phyloP scores from a whole-genome alignment of 2,797 vertebrate genomes.

The Tokudaia tokunoshimensis region DNA sequence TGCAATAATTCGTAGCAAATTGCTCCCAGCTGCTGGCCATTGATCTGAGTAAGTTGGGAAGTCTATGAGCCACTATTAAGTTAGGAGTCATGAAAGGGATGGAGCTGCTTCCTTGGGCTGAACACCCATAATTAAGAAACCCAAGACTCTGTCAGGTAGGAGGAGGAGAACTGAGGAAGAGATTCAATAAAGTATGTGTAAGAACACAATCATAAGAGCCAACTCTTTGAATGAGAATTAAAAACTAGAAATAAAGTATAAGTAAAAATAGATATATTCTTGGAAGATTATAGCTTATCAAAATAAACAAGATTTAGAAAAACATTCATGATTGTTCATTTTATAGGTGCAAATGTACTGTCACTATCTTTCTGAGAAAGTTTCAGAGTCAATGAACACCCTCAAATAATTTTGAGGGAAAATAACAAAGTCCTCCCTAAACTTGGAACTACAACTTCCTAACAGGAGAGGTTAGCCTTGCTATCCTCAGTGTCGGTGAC shows the following conservation, averaged over 20 bases:
- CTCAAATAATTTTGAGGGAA: background rate
- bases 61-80: background rate
- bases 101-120: background rate
- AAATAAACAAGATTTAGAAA: background rate
- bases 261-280: background rate
- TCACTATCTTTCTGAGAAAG: background rate
- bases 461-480: fast-evolving
- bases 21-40: background rate
- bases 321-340: background rate
- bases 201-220: background rate
- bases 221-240: background rate
- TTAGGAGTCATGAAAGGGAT: background rate
- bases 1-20: constrained; percentile 29
- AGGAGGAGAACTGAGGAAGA: background rate
- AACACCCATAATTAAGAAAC: background rate
- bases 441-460: background rate
- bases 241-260: background rate
- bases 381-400: background rate
- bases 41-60: background rate
- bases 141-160: background rate
- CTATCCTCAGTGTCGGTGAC: background rate
- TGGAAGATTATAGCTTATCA: background rate
- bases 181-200: background rate
- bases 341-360: background rate
- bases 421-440: constrained; percentile 7